Evolutionary conservation across 2,888 invertebrate genomes (phyloP).

Genomic region (Erebia palarica): DNA sequence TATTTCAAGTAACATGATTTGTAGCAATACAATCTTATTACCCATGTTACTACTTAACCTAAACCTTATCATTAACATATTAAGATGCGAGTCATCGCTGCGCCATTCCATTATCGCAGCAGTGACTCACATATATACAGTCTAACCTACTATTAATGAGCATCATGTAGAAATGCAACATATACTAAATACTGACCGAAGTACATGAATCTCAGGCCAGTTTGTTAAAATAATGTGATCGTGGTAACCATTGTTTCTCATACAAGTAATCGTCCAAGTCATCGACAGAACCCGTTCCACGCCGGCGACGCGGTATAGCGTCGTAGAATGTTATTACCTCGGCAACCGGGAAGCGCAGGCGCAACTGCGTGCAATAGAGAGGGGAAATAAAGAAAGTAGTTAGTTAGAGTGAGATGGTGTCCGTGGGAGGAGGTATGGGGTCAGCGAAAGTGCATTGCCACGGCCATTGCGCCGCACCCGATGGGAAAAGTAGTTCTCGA

Average conservation of each 20-base stretch:
- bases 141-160: too few species aligned
- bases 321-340: constrained; percentile 79
- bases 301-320: constrained; percentile 72
- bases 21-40: too few species aligned
- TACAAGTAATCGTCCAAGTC: constrained; percentile 76
- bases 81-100: too few species aligned
- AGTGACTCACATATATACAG: too few species aligned
- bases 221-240: constrained; percentile 54
- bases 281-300: constrained; percentile 81
- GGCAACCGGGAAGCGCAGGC: constrained; percentile 72
- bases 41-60: too few species aligned
- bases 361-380: constrained; percentile 68
- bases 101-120: too few species aligned
- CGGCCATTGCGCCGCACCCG: constrained; percentile 73
- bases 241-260: constrained; percentile 72
- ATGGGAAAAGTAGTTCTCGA: constrained; percentile 74
- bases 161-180: too few species aligned
- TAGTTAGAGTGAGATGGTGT: constrained; percentile 64
- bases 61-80: too few species aligned
- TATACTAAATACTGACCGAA: background rate
- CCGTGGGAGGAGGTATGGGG: constrained; percentile 77
- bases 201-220: constrained; percentile 45
- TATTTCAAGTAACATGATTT: too few species aligned
- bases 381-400: constrained; percentile 58
- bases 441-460: constrained; percentile 83